Evolutionary conservation across 2,888 invertebrate species (phyloP), one percentile per base, ranked within the genome.

Genomic region (Cyaniris semiargus): DNA sequence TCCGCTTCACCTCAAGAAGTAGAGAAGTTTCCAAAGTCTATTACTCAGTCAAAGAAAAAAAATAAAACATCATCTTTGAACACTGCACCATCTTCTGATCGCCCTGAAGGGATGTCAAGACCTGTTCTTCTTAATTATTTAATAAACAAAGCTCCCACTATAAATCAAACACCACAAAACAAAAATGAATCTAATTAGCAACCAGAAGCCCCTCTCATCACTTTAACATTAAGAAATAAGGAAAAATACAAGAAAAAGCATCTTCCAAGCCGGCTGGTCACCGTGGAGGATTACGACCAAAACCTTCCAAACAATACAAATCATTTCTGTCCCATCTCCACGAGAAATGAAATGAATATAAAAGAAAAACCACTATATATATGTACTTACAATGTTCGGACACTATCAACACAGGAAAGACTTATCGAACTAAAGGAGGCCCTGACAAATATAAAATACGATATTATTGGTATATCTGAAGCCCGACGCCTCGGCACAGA

Each of bases 381-480:
- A 58, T 23, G 53, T 34, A 78, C 77, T 38, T 74, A 77, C 27
- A 77, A 72, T n/a, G 66, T 66, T 1, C 71, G 66, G 66, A 60
- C 74, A 60, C 23, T 77, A 10, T 77, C 77, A 31, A 38, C 74
- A 13, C 60, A 70, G 23, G 60, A 60, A 27, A 60, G 48, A 34
- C 27, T 75, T 31, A 21, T 77, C 6, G 70, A 77, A 77, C n/a
- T 77, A 23, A 70, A 15, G 23, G 48, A 75, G 23, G 60, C 75
- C 21, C n/a, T 77, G 23, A 58, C 4, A 48, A 31, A 75, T 23
- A 66, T 77, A 34, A 77, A 74, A 7, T 77, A 66, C 23, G 77
- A 77, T 27, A 74, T 77, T 8, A 74, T 77, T 27, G 77, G 77
- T 6, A 38, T 77, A n/a, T 60, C 77, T 15, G 60, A 77, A 77